These are phyloP conservation scores for Rhimphoctona megacephalus DNA, from an alignment of 2,888 invertebrate species.

Conservation along the genomic window DNA sequence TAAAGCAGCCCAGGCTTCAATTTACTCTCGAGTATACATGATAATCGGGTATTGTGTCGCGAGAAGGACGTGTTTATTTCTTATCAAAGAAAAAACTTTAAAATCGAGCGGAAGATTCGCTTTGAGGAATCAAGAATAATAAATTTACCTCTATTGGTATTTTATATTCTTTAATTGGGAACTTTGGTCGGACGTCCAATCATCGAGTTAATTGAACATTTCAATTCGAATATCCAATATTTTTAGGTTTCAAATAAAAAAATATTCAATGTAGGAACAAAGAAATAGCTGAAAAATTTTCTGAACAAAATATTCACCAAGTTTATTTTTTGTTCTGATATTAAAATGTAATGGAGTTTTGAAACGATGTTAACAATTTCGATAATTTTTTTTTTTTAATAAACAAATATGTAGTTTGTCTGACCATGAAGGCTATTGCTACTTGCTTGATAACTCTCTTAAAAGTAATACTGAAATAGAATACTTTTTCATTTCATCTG, in stretches of 20 bases:
- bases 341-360: neutral
- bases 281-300: neutral
- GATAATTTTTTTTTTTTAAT: no score
- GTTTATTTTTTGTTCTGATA: neutral
- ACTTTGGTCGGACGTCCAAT: neutral
- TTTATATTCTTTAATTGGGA: neutral
- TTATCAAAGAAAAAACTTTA: neutral
- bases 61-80: slow-evolving; percentile 25
- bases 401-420: neutral
- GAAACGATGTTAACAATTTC: no score
- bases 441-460: neutral
- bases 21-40: slow-evolving; percentile 74
- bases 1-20: slow-evolving; percentile 79
- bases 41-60: slow-evolving; percentile 56
- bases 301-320: no score
- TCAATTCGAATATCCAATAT: neutral
- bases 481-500: neutral
- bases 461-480: neutral
- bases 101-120: neutral
- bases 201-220: neutral
- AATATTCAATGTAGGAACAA: neutral
- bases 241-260: neutral
- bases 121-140: neutral
- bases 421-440: neutral
- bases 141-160: neutral